Percentiles rank a stretch among this genome's conserved stretches.
Conservation (phyloP, 2,797 vertebrate genomes). For the Anabas testudineus region DNA sequence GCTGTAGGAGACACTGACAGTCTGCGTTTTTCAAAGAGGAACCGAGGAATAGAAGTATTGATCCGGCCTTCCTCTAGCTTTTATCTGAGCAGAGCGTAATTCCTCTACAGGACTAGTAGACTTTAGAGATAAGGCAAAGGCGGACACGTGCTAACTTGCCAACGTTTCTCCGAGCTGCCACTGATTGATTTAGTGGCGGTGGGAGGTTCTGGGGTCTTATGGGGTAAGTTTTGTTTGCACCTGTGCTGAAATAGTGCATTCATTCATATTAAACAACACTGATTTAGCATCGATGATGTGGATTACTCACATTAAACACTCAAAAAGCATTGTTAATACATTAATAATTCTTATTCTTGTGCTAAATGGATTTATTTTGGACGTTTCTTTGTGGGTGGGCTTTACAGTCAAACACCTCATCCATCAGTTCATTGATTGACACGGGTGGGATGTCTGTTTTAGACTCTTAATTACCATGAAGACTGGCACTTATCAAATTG, state of each 20-base stretch:
- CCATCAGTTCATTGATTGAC: background rate
- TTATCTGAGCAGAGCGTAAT: slow-evolving; percentile 57
- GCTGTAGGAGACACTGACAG: slow-evolving; percentile 47
- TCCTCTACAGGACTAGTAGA: slow-evolving; percentile 49
- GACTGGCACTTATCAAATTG: background rate
- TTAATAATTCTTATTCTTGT: background rate
- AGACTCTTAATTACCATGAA: slow-evolving; percentile 21
- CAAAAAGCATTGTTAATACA: slow-evolving; percentile 42
- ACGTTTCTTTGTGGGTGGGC: background rate
- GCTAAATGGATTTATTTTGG: background rate
- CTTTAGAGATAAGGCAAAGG: slow-evolving; percentile 60
- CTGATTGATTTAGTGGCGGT: slow-evolving; percentile 43
- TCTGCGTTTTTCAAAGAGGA: slow-evolving; percentile 57
- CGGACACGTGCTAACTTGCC: slow-evolving; percentile 43
- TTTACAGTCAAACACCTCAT: background rate
- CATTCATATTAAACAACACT: slow-evolving; percentile 23
- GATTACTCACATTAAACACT: slow-evolving; percentile 24
- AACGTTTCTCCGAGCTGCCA: slow-evolving; percentile 35
- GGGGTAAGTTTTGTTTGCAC: slow-evolving; percentile 17
- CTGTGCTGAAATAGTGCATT: slow-evolving; percentile 13
- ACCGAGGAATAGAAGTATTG: slow-evolving; percentile 63
- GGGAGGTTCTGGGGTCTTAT: background rate
- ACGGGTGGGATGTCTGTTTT: background rate
- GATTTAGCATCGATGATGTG: slow-evolving; percentile 26
- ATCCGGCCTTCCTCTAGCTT: slow-evolving; percentile 63